These are phyloP conservation scores for Sebastes oblongus DNA, from an alignment of 2,797 vertebrate genomes.

Conservation along the genomic window DNA sequence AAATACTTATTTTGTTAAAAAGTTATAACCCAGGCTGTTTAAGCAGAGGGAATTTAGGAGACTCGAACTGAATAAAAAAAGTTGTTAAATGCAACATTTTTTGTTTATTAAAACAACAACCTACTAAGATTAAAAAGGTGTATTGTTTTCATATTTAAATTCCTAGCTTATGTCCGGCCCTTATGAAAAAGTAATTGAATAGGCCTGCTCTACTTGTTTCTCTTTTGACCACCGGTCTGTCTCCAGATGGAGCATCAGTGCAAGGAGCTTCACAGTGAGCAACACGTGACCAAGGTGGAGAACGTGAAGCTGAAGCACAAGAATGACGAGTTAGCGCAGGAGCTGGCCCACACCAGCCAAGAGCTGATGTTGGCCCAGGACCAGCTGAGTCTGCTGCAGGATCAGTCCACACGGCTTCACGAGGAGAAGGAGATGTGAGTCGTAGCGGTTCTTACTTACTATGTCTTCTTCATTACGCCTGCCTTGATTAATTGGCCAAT, in stretches of 20 bases:
- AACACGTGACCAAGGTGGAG: slow-evolving; percentile 87
- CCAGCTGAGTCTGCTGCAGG: slow-evolving; percentile 87
- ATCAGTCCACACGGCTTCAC: slow-evolving; percentile 83
- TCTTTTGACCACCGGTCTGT: neutral
- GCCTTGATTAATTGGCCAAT: neutral
- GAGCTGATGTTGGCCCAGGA: slow-evolving; percentile 86
- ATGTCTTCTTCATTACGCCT: neutral
- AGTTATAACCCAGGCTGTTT: too few relatives aligned
- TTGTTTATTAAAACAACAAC: too few relatives aligned
- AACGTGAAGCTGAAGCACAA: slow-evolving; percentile 90
- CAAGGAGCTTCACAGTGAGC: slow-evolving; percentile 86
- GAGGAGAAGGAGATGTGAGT: slow-evolving; percentile 93
- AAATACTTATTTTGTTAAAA: too few relatives aligned
- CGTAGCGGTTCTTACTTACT: neutral
- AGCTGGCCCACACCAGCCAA: slow-evolving; percentile 84
- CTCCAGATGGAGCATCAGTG: slow-evolving; percentile 88
- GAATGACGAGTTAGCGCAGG: slow-evolving; percentile 86
- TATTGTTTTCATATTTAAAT: too few relatives aligned
- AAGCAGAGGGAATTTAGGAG: too few relatives aligned
- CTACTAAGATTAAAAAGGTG: too few relatives aligned
- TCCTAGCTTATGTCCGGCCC: too few relatives aligned
- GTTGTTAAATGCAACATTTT: too few relatives aligned
- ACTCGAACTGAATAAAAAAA: too few relatives aligned
- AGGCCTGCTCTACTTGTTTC: neutral
- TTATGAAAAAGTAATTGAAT: too few relatives aligned